Percentiles rank a stretch among this genome's conserved stretches.
Evolutionary conservation across 2,888 invertebrate genomes (phyloP).

Genomic region (Oxycera nigricornis): DNA sequence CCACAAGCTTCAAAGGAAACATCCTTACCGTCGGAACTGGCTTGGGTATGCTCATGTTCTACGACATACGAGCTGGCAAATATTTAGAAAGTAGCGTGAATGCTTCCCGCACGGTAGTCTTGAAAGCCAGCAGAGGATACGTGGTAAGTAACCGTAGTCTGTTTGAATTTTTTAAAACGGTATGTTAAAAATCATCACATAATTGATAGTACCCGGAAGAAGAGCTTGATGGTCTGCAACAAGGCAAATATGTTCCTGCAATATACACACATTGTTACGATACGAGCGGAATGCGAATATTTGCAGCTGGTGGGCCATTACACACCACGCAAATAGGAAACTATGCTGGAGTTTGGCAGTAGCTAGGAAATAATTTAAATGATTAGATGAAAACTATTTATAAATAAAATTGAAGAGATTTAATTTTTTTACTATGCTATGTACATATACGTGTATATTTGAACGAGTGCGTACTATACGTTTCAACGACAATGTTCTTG

Average conservation of each 20-base stretch:
- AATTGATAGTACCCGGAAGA: conserved; percentile 79
- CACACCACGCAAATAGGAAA: conserved; percentile 91
- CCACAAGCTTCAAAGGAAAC: conserved; percentile 88
- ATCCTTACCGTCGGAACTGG: conserved; percentile 94
- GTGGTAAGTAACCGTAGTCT: conserved; percentile 66
- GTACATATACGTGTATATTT: conserved; percentile 4
- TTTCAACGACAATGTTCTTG: not conserved
- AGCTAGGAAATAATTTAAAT: conserved; percentile 47
- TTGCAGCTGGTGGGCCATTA: conserved; percentile 94
- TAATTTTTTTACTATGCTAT: conserved; percentile 15
- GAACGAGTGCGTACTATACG: not conserved
- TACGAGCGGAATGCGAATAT: conserved; percentile 86
- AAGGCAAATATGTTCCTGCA: conserved; percentile 88
- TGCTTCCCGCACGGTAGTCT: conserved; percentile 83
- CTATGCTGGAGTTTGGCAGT: conserved; percentile 95
- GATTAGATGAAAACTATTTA: conserved; percentile 11
- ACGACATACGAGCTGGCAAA: conserved; percentile 89
- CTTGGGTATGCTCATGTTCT: conserved; percentile 89
- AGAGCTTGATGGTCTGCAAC: conserved; percentile 82
- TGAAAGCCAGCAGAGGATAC: conserved; percentile 88
- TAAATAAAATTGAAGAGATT: not conserved
- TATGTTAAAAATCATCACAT: not conserved
- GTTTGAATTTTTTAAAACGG: not conserved
- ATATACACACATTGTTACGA: conserved; percentile 98
- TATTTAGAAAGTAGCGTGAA: conserved; percentile 91